A percentile compares a stretch with the other conserved stretches of the same genome.
Evolutionary conservation across 2,113 vertebrate genomes (phyloP).

Genomic region (Hepsetus odoe): DNA sequence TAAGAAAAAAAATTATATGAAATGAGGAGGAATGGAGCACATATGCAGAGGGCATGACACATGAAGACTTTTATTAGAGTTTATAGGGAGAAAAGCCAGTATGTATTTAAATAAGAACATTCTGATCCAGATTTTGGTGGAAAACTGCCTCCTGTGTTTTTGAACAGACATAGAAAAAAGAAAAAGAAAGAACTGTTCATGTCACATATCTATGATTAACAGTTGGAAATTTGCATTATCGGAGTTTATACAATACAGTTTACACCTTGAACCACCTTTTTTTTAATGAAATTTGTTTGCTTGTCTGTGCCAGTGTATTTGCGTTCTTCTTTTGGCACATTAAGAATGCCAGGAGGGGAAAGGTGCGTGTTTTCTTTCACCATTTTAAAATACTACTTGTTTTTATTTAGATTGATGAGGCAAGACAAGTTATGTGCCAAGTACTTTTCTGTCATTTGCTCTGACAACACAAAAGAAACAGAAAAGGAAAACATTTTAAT

Average conservation of each 20-base stretch:
- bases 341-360: not conserved
- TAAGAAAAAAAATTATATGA: not conserved
- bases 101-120: not conserved
- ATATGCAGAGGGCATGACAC: not conserved
- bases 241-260: constrained; percentile 43
- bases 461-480: constrained; percentile 44
- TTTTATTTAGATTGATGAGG: constrained; percentile 19
- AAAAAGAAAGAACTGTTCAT: constrained; percentile 8
- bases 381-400: constrained; percentile 43
- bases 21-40: not conserved
- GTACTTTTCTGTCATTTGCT: not conserved
- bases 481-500: not conserved
- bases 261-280: constrained; percentile 19
- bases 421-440: constrained; percentile 28
- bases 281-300: constrained; percentile 12
- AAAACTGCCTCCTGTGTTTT: not conserved
- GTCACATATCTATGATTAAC: constrained; percentile 59
- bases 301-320: not conserved
- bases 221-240: constrained; percentile 72
- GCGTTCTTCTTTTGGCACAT: constrained; percentile 61
- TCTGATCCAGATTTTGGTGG: not conserved
- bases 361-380: not conserved
- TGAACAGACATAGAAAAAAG: not conserved
- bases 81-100: not conserved
- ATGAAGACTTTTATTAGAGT: not conserved